Conservation (phyloP, 2,113 vertebrate genomes). For the Girardinichthys multiradiatus region DNA sequence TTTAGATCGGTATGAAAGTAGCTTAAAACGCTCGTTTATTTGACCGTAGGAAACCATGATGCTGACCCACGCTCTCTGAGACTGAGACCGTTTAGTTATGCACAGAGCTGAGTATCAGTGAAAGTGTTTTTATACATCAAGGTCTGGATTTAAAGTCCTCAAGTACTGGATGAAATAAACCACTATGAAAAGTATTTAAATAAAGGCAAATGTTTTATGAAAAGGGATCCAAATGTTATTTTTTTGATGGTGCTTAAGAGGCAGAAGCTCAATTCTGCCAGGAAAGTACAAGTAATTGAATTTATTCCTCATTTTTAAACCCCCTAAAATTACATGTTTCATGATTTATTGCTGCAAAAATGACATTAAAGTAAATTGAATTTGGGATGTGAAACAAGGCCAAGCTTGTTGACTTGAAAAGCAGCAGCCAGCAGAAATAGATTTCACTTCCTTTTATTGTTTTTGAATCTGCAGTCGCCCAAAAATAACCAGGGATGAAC, state of each 20-base stretch:
- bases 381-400: background rate
- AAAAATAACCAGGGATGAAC: background rate
- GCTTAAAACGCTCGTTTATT: too few species aligned
- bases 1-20: too few species aligned
- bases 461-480: background rate
- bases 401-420: background rate
- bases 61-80: background rate
- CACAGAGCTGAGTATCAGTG: background rate
- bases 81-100: background rate
- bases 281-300: background rate
- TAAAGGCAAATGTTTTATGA: too few species aligned
- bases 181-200: too few species aligned
- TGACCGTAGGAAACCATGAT: too few species aligned
- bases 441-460: background rate
- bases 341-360: constrained; percentile 4
- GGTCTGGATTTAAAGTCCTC: constrained; percentile 33
- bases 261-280: background rate
- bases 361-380: background rate
- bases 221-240: background rate
- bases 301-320: background rate
- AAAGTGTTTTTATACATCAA: constrained; percentile 1
- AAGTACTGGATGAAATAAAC: background rate
- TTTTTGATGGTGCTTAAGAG: background rate
- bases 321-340: background rate
- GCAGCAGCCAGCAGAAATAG: background rate